These are phyloP conservation scores for Callyntrura sp. DNA, from an alignment of 2,888 invertebrate genomes.

Conservation along the genomic window DNA sequence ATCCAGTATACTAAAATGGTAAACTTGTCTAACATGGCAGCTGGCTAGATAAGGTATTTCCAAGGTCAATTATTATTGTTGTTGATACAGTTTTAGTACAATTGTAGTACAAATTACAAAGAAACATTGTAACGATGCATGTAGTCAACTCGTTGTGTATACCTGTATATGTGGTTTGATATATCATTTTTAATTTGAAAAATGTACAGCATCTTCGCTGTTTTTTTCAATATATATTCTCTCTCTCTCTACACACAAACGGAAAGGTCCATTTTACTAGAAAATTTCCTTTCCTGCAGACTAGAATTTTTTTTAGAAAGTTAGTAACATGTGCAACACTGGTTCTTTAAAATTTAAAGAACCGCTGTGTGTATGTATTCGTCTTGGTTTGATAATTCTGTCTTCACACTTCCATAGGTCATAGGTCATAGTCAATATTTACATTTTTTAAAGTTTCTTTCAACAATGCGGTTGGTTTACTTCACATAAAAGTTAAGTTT, in stretches of 20 bases:
- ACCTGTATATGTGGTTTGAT: not conserved
- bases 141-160: slow-evolving; percentile 27
- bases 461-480: not conserved
- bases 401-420: too few species aligned
- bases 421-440: too few species aligned
- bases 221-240: too few species aligned
- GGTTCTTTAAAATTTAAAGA: too few species aligned
- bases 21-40: not conserved
- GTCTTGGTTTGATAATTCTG: too few species aligned
- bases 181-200: not conserved
- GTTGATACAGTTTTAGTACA: slow-evolving; percentile 10
- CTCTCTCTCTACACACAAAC: too few species aligned
- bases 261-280: not conserved
- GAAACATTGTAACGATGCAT: not conserved
- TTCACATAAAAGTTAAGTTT: not conserved
- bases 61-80: slow-evolving; percentile 15
- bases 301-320: too few species aligned
- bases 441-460: not conserved
- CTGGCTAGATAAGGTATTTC: slow-evolving; percentile 26
- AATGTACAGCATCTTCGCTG: not conserved
- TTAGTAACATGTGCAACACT: too few species aligned
- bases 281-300: too few species aligned
- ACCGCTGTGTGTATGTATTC: too few species aligned
- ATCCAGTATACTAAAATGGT: not conserved
- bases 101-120: too few species aligned